These are phyloP conservation scores for Gadopsis bispinosus DNA, from an alignment of 2,797 vertebrate genomes.

Conservation along the genomic window DNA sequence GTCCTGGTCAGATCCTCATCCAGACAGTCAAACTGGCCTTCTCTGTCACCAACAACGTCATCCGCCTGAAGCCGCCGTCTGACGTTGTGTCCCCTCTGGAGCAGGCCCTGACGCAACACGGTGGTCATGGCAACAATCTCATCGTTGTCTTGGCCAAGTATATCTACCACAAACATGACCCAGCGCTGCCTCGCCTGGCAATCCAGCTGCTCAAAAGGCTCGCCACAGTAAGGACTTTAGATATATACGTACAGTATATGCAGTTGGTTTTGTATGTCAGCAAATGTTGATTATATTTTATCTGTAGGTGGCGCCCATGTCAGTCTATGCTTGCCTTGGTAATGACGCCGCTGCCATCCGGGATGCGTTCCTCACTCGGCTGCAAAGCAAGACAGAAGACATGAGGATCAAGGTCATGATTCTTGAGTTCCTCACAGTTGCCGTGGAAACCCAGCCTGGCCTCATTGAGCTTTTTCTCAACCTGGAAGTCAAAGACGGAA, in stretches of 20 bases:
- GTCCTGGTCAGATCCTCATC: constrained; percentile 95
- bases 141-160: constrained; percentile 97
- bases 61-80: constrained; percentile 93
- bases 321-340: constrained; percentile 96
- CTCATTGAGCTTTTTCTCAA: constrained; percentile 98
- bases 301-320: constrained; percentile 96
- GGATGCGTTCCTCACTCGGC: constrained; percentile 94
- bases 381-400: constrained; percentile 95
- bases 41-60: constrained; percentile 96
- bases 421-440: constrained; percentile 96
- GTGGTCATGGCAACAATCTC: constrained; percentile 95
- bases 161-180: constrained; percentile 98
- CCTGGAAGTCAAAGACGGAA: constrained; percentile 92
- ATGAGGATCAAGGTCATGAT: constrained; percentile 99
- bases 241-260: neutral
- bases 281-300: neutral
- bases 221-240: constrained; percentile 86
- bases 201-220: constrained; percentile 97
- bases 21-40: constrained; percentile 97
- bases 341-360: constrained; percentile 94
- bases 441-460: constrained; percentile 97
- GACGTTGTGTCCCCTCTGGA: constrained; percentile 93
- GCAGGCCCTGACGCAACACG: constrained; percentile 96
- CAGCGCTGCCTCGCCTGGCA: constrained; percentile 94
- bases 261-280: neutral